Percentiles rank a stretch among this genome's conserved stretches.
Conservation (phyloP, 2,888 invertebrate species). For the Amblyjoppa fuscipennis region DNA sequence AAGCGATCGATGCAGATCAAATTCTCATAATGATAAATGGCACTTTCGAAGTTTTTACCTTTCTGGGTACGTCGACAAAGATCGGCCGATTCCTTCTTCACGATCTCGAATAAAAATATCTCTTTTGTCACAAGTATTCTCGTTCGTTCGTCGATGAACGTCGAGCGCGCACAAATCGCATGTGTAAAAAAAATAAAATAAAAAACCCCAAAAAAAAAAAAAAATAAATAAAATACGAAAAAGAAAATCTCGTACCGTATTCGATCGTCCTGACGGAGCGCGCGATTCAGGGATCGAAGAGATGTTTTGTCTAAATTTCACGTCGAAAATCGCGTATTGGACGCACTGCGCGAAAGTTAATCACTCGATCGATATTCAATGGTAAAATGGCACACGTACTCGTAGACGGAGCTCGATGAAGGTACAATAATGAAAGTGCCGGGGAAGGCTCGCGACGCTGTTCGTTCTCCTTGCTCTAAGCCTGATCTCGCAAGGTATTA, state of each 20-base stretch:
- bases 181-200: slow-evolving; percentile 7
- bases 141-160: slow-evolving; percentile 5
- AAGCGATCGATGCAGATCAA: slow-evolving; percentile 3
- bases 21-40: slow-evolving; percentile 11
- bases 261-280: slow-evolving; percentile 46
- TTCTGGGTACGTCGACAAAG: slow-evolving; percentile 8
- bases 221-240: slow-evolving; percentile 15
- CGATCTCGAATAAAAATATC: slow-evolving; percentile 18
- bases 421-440: slow-evolving; percentile 49
- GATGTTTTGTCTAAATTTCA: slow-evolving; percentile 14
- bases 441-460: slow-evolving; percentile 56
- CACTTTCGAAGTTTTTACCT: slow-evolving; percentile 47
- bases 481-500: slow-evolving; percentile 68
- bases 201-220: background rate
- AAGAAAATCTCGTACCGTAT: slow-evolving; percentile 9
- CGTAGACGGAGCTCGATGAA: slow-evolving; percentile 63
- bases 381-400: slow-evolving; percentile 65
- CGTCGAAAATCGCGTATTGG: slow-evolving; percentile 34
- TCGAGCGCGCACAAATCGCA: slow-evolving; percentile 46
- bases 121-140: slow-evolving; percentile 26
- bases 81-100: slow-evolving; percentile 32
- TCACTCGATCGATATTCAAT: slow-evolving; percentile 39
- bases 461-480: slow-evolving; percentile 77
- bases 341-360: slow-evolving; percentile 42
- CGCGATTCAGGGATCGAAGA: slow-evolving; percentile 45